Conservation (phyloP, 1,140 invertebrate genomes). For the Megalopta genalis region DNA sequence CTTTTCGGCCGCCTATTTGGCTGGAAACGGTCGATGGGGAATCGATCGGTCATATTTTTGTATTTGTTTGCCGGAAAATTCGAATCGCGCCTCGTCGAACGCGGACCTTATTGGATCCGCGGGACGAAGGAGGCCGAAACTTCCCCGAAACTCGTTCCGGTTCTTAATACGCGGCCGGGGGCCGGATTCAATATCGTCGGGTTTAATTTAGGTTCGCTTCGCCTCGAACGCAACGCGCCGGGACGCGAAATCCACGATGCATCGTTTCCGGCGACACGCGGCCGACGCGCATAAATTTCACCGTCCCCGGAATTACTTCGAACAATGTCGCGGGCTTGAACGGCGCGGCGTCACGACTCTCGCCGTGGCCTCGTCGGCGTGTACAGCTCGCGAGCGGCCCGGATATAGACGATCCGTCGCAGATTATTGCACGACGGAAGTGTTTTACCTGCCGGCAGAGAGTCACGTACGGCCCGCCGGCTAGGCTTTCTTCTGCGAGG, state of each 20-base stretch:
- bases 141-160: background rate
- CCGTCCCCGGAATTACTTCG: slow-evolving; percentile 12
- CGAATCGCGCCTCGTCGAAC: background rate
- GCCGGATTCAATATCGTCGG: background rate
- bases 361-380: background rate
- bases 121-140: too few relatives aligned
- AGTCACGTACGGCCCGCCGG: too few relatives aligned
- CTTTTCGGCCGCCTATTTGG: background rate
- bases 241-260: background rate
- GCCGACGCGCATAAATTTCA: slow-evolving; percentile 2
- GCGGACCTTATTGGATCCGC: background rate
- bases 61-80: too few relatives aligned
- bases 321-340: background rate
- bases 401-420: too few relatives aligned
- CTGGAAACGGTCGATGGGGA: too few relatives aligned
- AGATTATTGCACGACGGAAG: too few relatives aligned
- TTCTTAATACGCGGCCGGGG: too few relatives aligned
- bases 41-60: background rate
- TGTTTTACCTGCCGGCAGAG: too few relatives aligned
- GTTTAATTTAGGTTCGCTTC: background rate
- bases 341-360: too few relatives aligned
- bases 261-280: background rate
- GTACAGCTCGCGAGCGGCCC: background rate
- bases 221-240: background rate
- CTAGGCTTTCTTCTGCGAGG: too few relatives aligned